Percentiles rank a stretch among this genome's conserved stretches.
phyloP scores from a whole-genome alignment of 64 coral and sea anemone species.

The Stichodactyla helianthus region DNA sequence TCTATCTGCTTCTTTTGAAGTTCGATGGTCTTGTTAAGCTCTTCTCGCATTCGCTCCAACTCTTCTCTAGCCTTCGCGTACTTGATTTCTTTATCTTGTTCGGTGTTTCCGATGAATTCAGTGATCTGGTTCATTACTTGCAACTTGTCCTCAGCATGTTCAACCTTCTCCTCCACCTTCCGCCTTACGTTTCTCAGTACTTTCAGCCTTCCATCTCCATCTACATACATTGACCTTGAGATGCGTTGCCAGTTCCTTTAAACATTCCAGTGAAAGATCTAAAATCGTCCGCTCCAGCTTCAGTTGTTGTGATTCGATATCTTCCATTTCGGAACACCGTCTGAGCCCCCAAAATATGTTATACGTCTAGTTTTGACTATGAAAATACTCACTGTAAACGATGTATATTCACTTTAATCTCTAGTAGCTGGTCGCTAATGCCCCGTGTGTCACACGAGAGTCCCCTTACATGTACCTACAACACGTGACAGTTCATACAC shows the following conservation, averaged over 20 bases:
- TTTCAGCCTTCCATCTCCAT: constrained; percentile 3
- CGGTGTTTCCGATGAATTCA: constrained; percentile 10
- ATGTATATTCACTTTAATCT: no score
- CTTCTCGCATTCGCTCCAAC: not conserved
- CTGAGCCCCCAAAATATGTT: constrained; percentile 19
- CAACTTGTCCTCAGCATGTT: not conserved
- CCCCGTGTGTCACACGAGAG: no score
- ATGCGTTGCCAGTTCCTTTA: constrained; percentile 1
- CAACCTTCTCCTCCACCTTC: not conserved
- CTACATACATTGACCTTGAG: not conserved
- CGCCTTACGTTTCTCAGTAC: not conserved
- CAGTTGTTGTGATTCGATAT: constrained; percentile 5
- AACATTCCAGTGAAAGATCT: not conserved
- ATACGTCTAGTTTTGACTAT: constrained; percentile 8
- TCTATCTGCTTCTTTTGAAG: constrained; percentile 4
- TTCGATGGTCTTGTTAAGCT: not conserved
- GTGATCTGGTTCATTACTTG: not conserved
- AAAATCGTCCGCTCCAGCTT: not conserved
- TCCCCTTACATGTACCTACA: no score
- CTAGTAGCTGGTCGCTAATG: no score
- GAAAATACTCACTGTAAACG: no score
- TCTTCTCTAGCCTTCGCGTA: constrained; percentile 1
- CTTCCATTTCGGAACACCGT: not conserved
- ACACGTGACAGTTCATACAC: no score
- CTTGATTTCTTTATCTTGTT: not conserved